Base-by-base conservation (phyloP, 2,888 invertebrate genomes). In the Tyria jacobaeae region DNA sequence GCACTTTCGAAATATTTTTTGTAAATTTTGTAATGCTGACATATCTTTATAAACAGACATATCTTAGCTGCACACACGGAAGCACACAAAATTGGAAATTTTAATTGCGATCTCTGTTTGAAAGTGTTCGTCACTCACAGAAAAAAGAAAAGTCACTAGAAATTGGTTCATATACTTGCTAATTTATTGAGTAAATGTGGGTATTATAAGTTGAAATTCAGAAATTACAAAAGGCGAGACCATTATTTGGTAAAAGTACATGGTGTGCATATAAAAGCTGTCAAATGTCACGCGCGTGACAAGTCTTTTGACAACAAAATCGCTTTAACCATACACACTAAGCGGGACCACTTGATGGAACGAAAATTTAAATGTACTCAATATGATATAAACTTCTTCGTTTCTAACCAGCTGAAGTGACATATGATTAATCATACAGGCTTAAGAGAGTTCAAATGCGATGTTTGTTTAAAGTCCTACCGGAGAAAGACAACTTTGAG, bases 81-180 rank as follows among this genome's bases (percentile, higher is more conserved):
- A 48, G 84, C 81, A 0, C 89, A 90, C 59, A 84, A 88, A 57
- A 73, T 78, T 0, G 89, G 89, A 0, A 78, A 80, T 0, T 90
- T 88, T 67, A 81, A 84, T 53, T 91, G 91, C 55, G 80, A 82
- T 31, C 70, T 80, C 9, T 94, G 94, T 63, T 80, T 89, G 0
- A 94, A 94, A 77, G 86, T 90, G 0, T 94, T 94, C 58, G 89
- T 91, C n/a, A 93, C 92, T 0, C 81, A 87, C 14, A 82, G 89
- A 31, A 92, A 93, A 63, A 84, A 90, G 63, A 88, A 88, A 50
- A 86, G 89, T 0, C 94, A 94, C 62, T 90, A 91, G 57, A 89
- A 88, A 41, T 85, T 86, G 1, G 90, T 94, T 0, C 94, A 91
- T 48, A 76, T 84, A 0, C 81, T 85, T 41, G 79, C 71, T 2